Conservation (phyloP, 1,140 invertebrate genomes). For the Harlomillsia oculata region DNA sequence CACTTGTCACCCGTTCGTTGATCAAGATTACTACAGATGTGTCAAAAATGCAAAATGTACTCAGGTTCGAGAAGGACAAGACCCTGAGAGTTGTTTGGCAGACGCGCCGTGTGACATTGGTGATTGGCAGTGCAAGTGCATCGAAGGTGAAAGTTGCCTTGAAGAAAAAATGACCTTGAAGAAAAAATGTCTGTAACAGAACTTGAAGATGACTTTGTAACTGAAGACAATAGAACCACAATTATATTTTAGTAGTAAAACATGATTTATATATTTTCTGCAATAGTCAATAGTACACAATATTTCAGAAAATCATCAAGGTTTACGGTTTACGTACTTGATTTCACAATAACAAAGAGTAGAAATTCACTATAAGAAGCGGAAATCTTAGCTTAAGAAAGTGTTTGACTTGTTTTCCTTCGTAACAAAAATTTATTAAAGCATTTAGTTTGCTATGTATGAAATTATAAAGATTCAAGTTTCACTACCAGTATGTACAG, state of each 20-base stretch:
- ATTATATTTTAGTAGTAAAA: too few species aligned
- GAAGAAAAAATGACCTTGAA: not conserved
- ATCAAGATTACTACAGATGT: constrained; percentile 9
- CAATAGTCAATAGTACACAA: too few species aligned
- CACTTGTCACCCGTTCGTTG: not conserved
- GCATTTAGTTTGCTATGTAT: not conserved
- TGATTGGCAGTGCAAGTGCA: not conserved
- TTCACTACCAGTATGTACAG: not conserved
- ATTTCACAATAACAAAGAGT: not conserved
- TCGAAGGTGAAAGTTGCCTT: not conserved
- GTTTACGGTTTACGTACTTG: not conserved
- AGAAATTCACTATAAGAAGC: too few species aligned
- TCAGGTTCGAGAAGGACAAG: not conserved
- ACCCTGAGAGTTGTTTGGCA: not conserved
- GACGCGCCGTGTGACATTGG: constrained; percentile 8
- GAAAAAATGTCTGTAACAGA: not conserved
- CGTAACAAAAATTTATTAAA: not conserved
- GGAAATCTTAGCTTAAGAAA: not conserved
- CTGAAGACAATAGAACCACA: not conserved
- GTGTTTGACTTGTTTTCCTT: not conserved
- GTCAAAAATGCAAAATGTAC: constrained; percentile 3
- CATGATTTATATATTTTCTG: too few species aligned
- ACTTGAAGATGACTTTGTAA: not conserved
- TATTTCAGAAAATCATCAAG: too few species aligned
- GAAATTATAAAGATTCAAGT: not conserved